A percentile compares a stretch with the other conserved stretches of the same genome.
Evolutionary conservation across 2,888 invertebrate species (phyloP).

Genomic region (Apantesis nais): DNA sequence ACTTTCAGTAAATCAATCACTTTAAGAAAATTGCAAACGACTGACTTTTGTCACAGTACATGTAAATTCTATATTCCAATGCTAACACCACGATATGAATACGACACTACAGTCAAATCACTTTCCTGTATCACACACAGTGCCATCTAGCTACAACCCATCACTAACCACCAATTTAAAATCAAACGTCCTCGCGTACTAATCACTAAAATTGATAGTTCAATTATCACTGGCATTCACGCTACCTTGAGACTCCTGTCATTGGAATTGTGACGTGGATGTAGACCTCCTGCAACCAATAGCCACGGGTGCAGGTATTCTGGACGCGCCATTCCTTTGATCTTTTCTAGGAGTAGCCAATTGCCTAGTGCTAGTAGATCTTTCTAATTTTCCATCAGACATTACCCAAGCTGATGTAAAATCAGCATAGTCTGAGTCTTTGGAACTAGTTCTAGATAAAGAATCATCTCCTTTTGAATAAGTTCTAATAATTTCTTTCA

Average conservation of each 20-base stretch:
- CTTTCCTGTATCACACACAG: conserved; percentile 7
- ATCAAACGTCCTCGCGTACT: conserved; percentile 27
- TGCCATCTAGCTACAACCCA: conserved; percentile 31
- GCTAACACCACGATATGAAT: conserved; percentile 36
- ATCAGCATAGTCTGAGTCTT: conserved; percentile 87
- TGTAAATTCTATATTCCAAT: conserved; percentile 27
- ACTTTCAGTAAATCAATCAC: background rate
- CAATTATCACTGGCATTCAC: conserved; percentile 45
- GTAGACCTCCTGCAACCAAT: conserved; percentile 78
- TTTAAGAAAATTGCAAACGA: conserved; percentile 11
- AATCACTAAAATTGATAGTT: conserved; percentile 36
- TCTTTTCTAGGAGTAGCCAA: conserved; percentile 80
- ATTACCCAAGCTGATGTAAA: conserved; percentile 91
- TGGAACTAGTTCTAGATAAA: conserved; percentile 80
- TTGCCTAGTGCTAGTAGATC: conserved; percentile 85
- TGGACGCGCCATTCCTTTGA: conserved; percentile 72
- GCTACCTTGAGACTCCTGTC: conserved; percentile 62
- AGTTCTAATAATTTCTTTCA: conserved; percentile 87
- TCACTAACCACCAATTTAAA: conserved; percentile 33
- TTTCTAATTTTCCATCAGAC: conserved; percentile 88
- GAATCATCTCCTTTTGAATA: conserved; percentile 80
- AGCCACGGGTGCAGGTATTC: conserved; percentile 80
- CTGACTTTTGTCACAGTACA: conserved; percentile 15
- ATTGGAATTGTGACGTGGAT: conserved; percentile 80
- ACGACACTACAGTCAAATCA: conserved; percentile 13